Evolutionary conservation across 2,113 vertebrate species (phyloP).

Genomic region (Ceuthmochares aereus): DNA sequence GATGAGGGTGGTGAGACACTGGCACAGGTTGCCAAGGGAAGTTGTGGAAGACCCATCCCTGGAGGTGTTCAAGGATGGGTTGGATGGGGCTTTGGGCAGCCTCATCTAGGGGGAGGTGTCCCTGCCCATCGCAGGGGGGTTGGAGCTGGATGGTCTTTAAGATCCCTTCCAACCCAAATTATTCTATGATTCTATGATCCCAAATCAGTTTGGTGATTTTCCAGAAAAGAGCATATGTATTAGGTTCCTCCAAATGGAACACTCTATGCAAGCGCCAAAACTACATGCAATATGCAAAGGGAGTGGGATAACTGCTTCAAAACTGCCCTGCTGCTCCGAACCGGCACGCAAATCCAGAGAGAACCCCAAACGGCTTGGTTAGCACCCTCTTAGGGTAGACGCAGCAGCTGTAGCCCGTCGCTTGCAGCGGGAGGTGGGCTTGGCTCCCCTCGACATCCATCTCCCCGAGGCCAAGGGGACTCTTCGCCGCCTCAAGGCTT

Average conservation of each 20-base stretch:
- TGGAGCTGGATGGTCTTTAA: no score
- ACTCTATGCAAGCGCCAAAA: neutral
- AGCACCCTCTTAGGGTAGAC: accelerated
- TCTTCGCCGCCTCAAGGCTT: neutral
- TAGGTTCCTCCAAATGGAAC: neutral
- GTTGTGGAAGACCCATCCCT: no score
- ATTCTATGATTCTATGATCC: no score
- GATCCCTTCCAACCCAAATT: no score
- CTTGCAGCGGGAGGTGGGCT: neutral
- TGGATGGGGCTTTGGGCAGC: no score
- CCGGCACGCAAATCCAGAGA: neutral
- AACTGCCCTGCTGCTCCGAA: neutral
- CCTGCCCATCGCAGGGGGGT: no score
- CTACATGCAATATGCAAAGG: neutral
- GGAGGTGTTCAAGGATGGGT: no score
- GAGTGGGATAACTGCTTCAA: neutral
- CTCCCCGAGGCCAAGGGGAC: neutral
- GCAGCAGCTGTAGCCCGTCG: accelerated
- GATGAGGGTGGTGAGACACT: no score
- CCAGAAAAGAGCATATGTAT: neutral
- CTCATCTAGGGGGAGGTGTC: no score
- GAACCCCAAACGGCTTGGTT: accelerated
- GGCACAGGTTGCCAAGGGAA: no score
- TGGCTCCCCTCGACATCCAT: neutral
- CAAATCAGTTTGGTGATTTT: neutral